phyloP scores from a whole-genome alignment of 2,888 invertebrate species.

The Drosophila parthenogenetica region DNA sequence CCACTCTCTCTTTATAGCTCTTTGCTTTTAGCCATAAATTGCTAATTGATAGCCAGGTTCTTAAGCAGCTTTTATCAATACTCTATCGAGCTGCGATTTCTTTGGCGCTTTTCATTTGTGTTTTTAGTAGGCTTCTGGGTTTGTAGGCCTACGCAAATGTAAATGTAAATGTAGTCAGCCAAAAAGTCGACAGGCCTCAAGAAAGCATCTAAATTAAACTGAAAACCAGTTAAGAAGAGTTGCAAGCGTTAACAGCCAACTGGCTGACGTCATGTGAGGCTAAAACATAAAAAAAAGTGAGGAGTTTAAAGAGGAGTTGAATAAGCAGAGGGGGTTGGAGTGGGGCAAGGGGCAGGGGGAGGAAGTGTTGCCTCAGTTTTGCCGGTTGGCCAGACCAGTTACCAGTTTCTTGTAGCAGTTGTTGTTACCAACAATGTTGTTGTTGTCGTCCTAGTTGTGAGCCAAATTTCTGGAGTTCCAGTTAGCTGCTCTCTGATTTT shows the following conservation, averaged over 20 bases:
- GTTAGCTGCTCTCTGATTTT: slow-evolving; percentile 53
- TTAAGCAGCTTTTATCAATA: slow-evolving; percentile 25
- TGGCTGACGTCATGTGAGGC: slow-evolving; percentile 69
- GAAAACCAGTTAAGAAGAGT: slow-evolving; percentile 66
- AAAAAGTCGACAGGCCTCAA: slow-evolving; percentile 66
- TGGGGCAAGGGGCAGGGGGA: slow-evolving; percentile 4
- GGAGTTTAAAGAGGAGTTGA: not conserved
- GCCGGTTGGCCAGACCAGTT: slow-evolving; percentile 68
- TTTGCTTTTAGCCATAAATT: not conserved
- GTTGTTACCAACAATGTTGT: slow-evolving; percentile 24
- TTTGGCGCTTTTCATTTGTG: slow-evolving; percentile 9
- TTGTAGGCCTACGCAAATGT: slow-evolving; percentile 79
- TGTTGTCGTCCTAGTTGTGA: slow-evolving; percentile 71
- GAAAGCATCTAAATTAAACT: slow-evolving; percentile 77
- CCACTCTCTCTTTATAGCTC: not conserved
- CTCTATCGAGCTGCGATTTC: slow-evolving; percentile 32
- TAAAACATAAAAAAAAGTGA: too few species aligned
- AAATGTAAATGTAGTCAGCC: slow-evolving; percentile 58
- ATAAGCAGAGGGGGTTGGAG: not conserved
- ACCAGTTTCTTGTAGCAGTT: slow-evolving; percentile 72
- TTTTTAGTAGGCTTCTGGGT: slow-evolving; percentile 79
- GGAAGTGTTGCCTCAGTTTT: slow-evolving; percentile 52
- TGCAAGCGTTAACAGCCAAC: slow-evolving; percentile 43
- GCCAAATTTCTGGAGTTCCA: slow-evolving; percentile 74
- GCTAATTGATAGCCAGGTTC: slow-evolving; percentile 36